Percentiles rank a stretch among this genome's conserved stretches.
Conservation (phyloP, 2,797 vertebrate species). For the Rhinoraja longicauda region DNA sequence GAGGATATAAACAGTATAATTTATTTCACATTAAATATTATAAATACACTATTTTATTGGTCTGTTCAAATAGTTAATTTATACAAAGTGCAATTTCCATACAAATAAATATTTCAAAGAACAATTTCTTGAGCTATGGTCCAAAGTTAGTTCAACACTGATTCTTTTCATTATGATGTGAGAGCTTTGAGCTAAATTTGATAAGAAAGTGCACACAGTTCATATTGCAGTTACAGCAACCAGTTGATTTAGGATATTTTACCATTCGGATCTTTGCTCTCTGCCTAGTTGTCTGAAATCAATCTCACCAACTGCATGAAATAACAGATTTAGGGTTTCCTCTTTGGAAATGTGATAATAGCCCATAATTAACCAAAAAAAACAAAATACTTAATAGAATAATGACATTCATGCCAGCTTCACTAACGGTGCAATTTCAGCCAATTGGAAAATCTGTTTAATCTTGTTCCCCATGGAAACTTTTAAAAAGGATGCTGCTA, state of each 20-base stretch:
- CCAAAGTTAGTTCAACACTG: neutral
- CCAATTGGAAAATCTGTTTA: neutral
- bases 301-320: neutral
- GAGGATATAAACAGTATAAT: neutral
- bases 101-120: conserved; percentile 1
- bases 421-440: neutral
- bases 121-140: neutral
- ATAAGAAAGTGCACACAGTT: neutral
- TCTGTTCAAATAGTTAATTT: conserved; percentile 16
- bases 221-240: neutral
- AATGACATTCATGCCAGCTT: neutral
- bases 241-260: neutral
- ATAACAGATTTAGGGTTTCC: neutral
- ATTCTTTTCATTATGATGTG: neutral
- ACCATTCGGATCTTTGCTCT: neutral
- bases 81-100: conserved; percentile 18
- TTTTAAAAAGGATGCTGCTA: neutral
- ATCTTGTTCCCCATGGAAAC: too few species aligned
- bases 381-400: neutral
- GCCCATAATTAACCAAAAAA: neutral
- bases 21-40: conserved; percentile 27
- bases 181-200: neutral
- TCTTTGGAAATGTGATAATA: neutral
- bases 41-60: neutral
- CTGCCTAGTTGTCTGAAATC: neutral